Evolutionary conservation across 2,888 invertebrate species (phyloP), one percentile per base, ranked within the genome.

Genomic region (Leucophenga maculata): DNA sequence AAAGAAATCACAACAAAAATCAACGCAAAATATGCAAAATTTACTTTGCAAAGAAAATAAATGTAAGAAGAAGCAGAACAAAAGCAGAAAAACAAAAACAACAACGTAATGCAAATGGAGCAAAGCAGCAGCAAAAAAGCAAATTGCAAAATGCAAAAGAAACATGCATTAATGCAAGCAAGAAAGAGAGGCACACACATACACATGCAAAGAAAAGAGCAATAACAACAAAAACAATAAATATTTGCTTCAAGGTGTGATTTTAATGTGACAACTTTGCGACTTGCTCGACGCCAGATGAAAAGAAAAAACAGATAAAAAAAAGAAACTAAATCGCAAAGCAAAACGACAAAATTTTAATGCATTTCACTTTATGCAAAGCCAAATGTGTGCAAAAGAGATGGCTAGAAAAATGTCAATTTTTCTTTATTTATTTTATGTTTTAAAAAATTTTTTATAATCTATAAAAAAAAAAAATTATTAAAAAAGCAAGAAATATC

Each of bases 201-300:
- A 32, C 32, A 77, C 74, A 79, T 73, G 73, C 68, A 75, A 75
- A 73, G 72, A 72, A 74, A 71, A 60, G n/a, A 3, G 26, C 69
- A 73, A 59, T 67, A 65, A 18, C 55, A 65, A 62, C 69, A 70
- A 59, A 70, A 75, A 79, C 74, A 78, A 78, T 76, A 78, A 79
- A 80, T 80, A 79, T 76, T 77, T 75, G 73, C 77, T 76, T 72
- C 75, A 79, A 82, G 79, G 80, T 82, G 83, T 83, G 80, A 80
- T 78, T 81, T 79, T 82, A 80, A 83, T 82, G 84, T 83, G 83
- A 84, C 85, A 83, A 83, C 78, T 78, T 80, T 77, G 82, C 82
- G 82, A 79, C 83, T 80, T 77, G 80, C 79, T 82, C 76, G 75
- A 16, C 50, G 65, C 31, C 13, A 59, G 50, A 46, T 32, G 70